Percentiles rank a stretch among this genome's conserved stretches.
Evolutionary conservation across 2,113 vertebrate species (phyloP).

Genomic region (Hepsetus odoe): DNA sequence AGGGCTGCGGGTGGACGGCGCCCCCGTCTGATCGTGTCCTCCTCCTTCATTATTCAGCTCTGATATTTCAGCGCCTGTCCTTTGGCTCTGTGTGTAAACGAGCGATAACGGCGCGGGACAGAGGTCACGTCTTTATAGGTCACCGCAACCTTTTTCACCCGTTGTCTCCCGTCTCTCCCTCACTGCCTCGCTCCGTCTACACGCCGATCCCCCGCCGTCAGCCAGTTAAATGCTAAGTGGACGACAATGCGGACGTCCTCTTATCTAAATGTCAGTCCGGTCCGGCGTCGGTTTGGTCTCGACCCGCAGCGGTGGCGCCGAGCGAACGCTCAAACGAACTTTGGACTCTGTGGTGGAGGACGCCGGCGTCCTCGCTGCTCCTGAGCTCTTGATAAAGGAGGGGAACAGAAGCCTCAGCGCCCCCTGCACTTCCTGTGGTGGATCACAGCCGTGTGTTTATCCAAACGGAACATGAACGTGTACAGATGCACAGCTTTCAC

Average conservation of each 20-base stretch:
- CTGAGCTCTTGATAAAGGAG: no score
- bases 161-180: not conserved
- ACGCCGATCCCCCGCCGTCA: not conserved
- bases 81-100: slow-evolving; percentile 37
- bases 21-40: not conserved
- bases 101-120: slow-evolving; percentile 12
- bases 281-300: not conserved
- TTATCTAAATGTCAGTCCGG: slow-evolving; percentile 36
- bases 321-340: no score
- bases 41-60: not conserved
- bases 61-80: slow-evolving; percentile 23
- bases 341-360: no score
- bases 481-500: no score
- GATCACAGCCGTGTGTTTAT: no score
- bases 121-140: slow-evolving; percentile 34
- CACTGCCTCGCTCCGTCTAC: not conserved
- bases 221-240: slow-evolving; percentile 2
- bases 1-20: not conserved
- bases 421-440: no score
- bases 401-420: no score
- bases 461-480: no score
- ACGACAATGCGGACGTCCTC: not conserved
- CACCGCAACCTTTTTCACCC: slow-evolving; percentile 3
- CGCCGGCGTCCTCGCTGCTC: no score
- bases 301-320: no score